These are phyloP conservation scores for Salticus scenicus DNA, from an alignment of 2,888 invertebrate species.

Conservation along the genomic window DNA sequence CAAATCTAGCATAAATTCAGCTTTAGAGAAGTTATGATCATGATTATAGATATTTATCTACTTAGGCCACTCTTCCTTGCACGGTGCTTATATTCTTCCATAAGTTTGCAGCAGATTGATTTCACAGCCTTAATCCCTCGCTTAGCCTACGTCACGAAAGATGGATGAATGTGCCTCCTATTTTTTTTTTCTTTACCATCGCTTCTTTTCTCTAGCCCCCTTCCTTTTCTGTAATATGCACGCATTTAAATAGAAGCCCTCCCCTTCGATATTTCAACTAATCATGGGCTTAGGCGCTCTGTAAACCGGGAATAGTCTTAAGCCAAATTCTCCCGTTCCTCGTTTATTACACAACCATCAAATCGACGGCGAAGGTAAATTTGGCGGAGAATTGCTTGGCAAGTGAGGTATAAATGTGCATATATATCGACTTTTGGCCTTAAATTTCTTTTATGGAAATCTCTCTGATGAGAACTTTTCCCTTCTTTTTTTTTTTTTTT, in stretches of 20 bases:
- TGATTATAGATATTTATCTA: too few relatives aligned
- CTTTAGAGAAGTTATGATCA: too few relatives aligned
- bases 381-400: background rate
- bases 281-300: slow-evolving; percentile 49
- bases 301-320: slow-evolving; percentile 41
- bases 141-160: slow-evolving; percentile 61
- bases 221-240: slow-evolving; percentile 35
- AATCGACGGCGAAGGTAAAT: background rate
- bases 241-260: slow-evolving; percentile 15
- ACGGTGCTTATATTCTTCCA: background rate
- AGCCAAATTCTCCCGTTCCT: slow-evolving; percentile 10
- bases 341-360: slow-evolving; percentile 31
- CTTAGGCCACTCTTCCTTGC: slow-evolving; percentile 30
- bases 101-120: slow-evolving; percentile 42
- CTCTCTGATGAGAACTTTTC: background rate
- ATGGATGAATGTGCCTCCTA: slow-evolving; percentile 40
- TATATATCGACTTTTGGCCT: background rate
- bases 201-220: slow-evolving; percentile 31
- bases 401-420: background rate
- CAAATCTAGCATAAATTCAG: too few relatives aligned
- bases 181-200: slow-evolving; percentile 21
- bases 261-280: slow-evolving; percentile 33
- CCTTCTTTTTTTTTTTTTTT: background rate
- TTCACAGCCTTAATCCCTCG: slow-evolving; percentile 48
- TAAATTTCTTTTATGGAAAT: background rate